Conservation (phyloP, 1,140 invertebrate species). For the Drosophila trapezifrons region DNA sequence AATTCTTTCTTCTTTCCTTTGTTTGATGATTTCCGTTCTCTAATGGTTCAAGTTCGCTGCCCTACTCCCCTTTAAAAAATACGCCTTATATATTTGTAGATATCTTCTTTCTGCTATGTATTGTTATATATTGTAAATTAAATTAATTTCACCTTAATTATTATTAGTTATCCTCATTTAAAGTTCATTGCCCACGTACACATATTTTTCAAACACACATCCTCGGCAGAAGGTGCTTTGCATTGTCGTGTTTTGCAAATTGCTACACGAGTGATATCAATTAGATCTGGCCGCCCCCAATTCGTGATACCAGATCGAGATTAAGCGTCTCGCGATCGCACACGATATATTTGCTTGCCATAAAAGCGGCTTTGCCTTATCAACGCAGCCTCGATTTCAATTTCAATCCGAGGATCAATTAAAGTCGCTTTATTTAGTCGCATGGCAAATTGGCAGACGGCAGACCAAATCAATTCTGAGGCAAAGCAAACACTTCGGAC, state of each 20-base stretch:
- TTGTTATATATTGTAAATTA: background rate
- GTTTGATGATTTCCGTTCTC: background rate
- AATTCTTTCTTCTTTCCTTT: background rate
- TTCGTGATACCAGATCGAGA: constrained; percentile 22
- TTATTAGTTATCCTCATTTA: background rate
- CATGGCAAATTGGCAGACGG: constrained; percentile 51
- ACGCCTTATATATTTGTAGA: background rate
- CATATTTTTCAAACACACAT: background rate
- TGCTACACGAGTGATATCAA: constrained; percentile 36
- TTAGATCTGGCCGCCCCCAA: constrained; percentile 31
- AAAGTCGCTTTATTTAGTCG: constrained; percentile 78
- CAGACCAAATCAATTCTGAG: constrained; percentile 25
- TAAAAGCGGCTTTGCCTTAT: constrained; percentile 54
- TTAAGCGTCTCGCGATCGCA: constrained; percentile 9
- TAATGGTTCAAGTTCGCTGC: background rate
- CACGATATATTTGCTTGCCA: constrained; percentile 13
- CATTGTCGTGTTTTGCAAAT: constrained; percentile 53
- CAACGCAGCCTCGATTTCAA: constrained; percentile 25
- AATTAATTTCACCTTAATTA: constrained; percentile 1
- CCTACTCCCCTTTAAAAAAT: background rate
- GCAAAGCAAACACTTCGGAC: constrained; percentile 44
- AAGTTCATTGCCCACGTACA: background rate
- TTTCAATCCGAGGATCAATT: constrained; percentile 53
- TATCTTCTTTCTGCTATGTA: background rate
- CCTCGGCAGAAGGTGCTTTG: constrained; percentile 33